Evolutionary conservation across 1,140 invertebrate species (phyloP).

Genomic region (Portunus trituberculatus): DNA sequence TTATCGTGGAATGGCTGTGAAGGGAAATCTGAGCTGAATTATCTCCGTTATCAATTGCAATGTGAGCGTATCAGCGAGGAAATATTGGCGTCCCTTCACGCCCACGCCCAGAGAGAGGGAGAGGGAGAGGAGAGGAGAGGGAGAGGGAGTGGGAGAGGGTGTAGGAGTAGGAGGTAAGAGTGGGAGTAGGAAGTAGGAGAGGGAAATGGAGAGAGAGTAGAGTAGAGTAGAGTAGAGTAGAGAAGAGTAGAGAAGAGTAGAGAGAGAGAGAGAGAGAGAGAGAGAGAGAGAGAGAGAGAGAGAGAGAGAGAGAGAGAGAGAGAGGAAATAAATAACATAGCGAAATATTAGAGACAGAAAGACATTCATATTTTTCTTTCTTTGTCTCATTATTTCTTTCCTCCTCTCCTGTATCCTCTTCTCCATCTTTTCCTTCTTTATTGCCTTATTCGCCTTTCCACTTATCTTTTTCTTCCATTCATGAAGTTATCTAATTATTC

Average conservation of each 20-base stretch:
- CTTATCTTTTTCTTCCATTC: not conserved
- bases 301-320: not conserved
- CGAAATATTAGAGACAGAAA: not conserved
- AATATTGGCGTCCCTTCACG: not conserved
- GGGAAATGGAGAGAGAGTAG: not conserved
- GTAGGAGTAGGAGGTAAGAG: not conserved
- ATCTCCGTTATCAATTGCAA: conserved; percentile 2
- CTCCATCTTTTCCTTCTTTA: not conserved
- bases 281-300: not conserved
- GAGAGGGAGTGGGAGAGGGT: not conserved
- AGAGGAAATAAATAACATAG: not conserved
- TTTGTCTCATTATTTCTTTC: not conserved
- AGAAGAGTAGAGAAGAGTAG: not conserved
- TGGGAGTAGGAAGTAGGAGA: not conserved
- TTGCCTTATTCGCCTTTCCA: not conserved
- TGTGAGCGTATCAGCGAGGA: not conserved
- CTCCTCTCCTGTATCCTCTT: not conserved
- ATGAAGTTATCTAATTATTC: not conserved
- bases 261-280: not conserved
- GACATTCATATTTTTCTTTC: not conserved
- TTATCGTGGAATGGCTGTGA: not conserved
- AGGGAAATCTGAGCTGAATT: not conserved
- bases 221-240: not conserved
- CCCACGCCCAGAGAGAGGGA: not conserved
- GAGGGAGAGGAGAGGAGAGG: not conserved